Conservation (phyloP, 1,140 invertebrate genomes). For the Halyomorpha halys region DNA sequence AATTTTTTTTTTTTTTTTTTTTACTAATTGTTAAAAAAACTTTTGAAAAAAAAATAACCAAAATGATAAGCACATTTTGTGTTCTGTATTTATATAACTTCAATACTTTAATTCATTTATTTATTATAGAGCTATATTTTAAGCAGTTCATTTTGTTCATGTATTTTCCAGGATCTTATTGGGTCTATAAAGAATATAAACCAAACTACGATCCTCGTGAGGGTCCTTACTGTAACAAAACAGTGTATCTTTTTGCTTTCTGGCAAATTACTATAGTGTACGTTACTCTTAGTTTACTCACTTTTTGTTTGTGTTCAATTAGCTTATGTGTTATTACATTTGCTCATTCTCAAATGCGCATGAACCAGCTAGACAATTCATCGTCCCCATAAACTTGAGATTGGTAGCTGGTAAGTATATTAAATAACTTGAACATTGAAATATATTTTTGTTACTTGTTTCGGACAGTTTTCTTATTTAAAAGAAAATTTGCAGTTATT, state of each 20-base stretch:
- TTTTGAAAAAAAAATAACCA: too few species aligned
- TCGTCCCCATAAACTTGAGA: too few species aligned
- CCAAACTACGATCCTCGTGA: constrained; percentile 45
- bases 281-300: constrained; percentile 44
- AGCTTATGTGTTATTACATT: constrained; percentile 22
- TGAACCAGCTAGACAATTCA: not conserved
- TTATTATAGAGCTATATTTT: not conserved
- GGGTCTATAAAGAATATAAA: constrained; percentile 54
- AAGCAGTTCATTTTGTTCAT: not conserved
- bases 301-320: constrained; percentile 41
- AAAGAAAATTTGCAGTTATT: too few species aligned
- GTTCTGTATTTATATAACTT: too few species aligned
- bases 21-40: too few species aligned
- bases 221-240: constrained; percentile 50
- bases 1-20: too few species aligned
- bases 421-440: too few species aligned
- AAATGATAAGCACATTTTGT: too few species aligned
- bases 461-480: too few species aligned
- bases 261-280: constrained; percentile 53
- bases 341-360: constrained; percentile 18
- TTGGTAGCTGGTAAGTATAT: too few species aligned
- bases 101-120: not conserved
- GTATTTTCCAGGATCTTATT: constrained; percentile 42
- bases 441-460: too few species aligned
- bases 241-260: constrained; percentile 54